A percentile compares a stretch with the other conserved stretches of the same genome.
These are phyloP conservation scores for Melinaea marsaeus DNA, from an alignment of 2,888 invertebrate genomes.

Conservation along the genomic window DNA sequence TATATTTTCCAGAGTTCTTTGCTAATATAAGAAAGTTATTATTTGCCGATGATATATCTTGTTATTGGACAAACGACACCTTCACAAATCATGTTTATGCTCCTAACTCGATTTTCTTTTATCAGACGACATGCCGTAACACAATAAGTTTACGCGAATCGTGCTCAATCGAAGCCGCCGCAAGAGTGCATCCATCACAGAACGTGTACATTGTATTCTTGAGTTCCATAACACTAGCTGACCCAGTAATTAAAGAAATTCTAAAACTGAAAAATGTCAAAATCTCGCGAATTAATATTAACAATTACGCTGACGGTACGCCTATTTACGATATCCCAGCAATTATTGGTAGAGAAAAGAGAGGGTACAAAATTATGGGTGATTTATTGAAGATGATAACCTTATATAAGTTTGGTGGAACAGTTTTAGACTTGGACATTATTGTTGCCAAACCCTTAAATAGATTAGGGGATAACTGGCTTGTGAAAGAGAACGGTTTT, in stretches of 20 bases:
- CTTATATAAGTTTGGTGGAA: conserved; percentile 8
- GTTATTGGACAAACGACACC: conserved; percentile 1
- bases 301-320: neutral
- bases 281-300: conserved; percentile 5
- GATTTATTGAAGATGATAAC: conserved; percentile 10
- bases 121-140: conserved; percentile 6
- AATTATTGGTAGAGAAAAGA: neutral
- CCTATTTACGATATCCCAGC: neutral
- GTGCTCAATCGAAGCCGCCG: conserved; percentile 7
- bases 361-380: neutral
- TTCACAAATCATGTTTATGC: neutral
- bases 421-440: conserved; percentile 8
- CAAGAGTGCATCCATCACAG: conserved; percentile 5
- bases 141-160: conserved; percentile 6
- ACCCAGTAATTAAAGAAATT: conserved; percentile 6
- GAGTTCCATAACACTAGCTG: neutral
- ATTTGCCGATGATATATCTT: conserved; percentile 8
- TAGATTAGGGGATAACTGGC: conserved; percentile 6
- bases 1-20: conserved; percentile 7
- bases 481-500: conserved; percentile 3
- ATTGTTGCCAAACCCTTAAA: conserved; percentile 5
- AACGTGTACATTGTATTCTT: conserved; percentile 2
- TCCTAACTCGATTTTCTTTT: conserved; percentile 13
- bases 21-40: neutral
- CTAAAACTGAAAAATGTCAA: neutral